These are phyloP conservation scores for Napeogenes inachia DNA, from an alignment of 2,888 invertebrate genomes.

Conservation along the genomic window DNA sequence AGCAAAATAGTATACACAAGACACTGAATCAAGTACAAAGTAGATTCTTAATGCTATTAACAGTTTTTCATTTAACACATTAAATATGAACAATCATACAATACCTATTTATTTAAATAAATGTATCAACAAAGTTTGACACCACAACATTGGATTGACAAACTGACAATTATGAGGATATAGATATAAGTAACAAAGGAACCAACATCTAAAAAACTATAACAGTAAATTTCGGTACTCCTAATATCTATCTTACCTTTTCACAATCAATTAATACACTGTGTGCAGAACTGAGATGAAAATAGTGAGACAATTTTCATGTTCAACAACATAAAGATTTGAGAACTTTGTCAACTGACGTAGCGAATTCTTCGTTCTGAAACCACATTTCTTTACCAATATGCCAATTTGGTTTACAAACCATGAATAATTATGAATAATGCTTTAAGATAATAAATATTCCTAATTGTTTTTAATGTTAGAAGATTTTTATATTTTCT, in stretches of 20 bases:
- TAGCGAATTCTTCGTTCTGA: too few species aligned
- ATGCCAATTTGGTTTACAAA: too few species aligned
- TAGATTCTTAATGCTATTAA: constrained; percentile 31
- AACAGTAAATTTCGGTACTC: neutral
- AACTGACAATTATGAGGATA: constrained; percentile 54
- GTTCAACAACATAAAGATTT: too few species aligned
- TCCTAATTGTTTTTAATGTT: too few species aligned
- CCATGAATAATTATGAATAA: too few species aligned
- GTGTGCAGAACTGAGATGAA: neutral
- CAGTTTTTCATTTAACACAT: constrained; percentile 57
- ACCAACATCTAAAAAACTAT: neutral
- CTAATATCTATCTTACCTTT: neutral
- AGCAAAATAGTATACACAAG: constrained; percentile 35
- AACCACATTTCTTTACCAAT: too few species aligned
- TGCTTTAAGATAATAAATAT: too few species aligned
- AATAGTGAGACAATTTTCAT: too few species aligned
- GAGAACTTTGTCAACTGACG: too few species aligned
- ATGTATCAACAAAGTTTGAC: constrained; percentile 74
- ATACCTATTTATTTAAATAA: constrained; percentile 51
- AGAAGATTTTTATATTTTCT: too few species aligned
- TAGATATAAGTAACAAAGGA: constrained; percentile 20
- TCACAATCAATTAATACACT: neutral
- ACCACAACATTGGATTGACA: constrained; percentile 52
- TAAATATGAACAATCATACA: constrained; percentile 40
- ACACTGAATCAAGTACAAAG: constrained; percentile 34